phyloP scores from a whole-genome alignment of 2,113 vertebrate genomes.

The Amia ocellicauda region DNA sequence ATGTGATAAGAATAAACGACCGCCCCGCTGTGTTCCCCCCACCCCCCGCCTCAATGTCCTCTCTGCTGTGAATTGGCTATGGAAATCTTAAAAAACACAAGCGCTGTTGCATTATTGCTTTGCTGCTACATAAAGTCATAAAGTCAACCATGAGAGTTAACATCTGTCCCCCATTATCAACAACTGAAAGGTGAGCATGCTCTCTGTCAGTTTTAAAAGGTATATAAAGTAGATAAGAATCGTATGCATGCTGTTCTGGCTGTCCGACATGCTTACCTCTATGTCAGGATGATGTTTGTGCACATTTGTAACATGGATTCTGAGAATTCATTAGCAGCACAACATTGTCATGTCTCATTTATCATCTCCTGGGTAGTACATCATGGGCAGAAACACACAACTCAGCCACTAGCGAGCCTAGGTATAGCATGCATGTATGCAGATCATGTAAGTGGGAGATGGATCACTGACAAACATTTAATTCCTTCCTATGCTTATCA shows the following conservation, averaged over 20 bases:
- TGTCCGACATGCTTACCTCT: neutral
- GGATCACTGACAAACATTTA: too few relatives aligned
- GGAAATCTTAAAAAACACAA: too few relatives aligned
- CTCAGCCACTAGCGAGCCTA: neutral
- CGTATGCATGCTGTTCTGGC: neutral
- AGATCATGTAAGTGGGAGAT: too few relatives aligned
- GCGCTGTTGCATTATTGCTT: too few relatives aligned
- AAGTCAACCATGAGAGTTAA: constrained; percentile 23
- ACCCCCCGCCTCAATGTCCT: too few relatives aligned
- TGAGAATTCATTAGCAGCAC: constrained; percentile 2
- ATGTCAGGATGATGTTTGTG: neutral
- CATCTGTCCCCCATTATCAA: constrained; percentile 32
- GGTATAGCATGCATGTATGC: too few relatives aligned
- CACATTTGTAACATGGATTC: neutral
- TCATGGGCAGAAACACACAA: neutral
- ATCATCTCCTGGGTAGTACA: neutral
- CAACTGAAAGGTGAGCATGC: constrained; percentile 27
- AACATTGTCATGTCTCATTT: constrained; percentile 4
- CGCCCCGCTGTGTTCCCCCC: too few relatives aligned
- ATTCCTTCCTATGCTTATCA: too few relatives aligned
- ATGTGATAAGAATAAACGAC: too few relatives aligned
- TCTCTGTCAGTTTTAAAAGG: constrained; percentile 12
- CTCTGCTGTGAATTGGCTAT: too few relatives aligned
- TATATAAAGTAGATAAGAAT: neutral
- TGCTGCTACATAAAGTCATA: too few relatives aligned